Conservation (phyloP, 92 coral and sea anemone species). For the Diadumene lineata region DNA sequence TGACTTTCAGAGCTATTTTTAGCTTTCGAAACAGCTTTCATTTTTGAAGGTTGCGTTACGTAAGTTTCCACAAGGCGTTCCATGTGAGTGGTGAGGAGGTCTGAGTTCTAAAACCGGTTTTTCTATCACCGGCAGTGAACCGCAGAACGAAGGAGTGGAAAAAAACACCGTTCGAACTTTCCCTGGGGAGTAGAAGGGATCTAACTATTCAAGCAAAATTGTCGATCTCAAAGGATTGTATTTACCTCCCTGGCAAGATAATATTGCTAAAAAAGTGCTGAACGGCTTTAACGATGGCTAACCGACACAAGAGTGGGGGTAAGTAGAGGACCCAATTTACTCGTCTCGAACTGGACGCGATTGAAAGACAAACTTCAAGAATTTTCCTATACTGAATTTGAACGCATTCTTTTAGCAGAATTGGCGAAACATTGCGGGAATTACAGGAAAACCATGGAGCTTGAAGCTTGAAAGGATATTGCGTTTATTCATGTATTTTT, state of each 20-base stretch:
- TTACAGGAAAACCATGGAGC: background rate
- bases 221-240: background rate
- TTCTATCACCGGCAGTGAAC: constrained; percentile 12
- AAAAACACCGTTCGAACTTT: constrained; percentile 13
- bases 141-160: constrained; percentile 9
- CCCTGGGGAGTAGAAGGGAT: constrained; percentile 6
- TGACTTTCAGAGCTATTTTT: background rate
- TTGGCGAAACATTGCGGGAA: background rate
- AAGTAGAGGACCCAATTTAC: background rate
- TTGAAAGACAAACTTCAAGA: constrained; percentile 4
- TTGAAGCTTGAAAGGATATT: constrained; percentile 12
- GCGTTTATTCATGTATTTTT: constrained; percentile 28
- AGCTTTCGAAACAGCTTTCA: background rate
- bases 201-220: background rate
- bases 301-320: constrained; percentile 14
- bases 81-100: constrained; percentile 13
- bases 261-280: background rate
- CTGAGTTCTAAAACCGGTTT: constrained; percentile 44
- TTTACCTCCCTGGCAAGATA: background rate
- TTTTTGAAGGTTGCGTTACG: background rate
- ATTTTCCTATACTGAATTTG: background rate
- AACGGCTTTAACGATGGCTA: constrained; percentile 1
- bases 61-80: constrained; percentile 25
- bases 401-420: too few relatives aligned
- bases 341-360: constrained; percentile 8